These are phyloP conservation scores for Zoanthus solanderi DNA, from an alignment of 92 coral and sea anemone genomes.

Conservation along the genomic window DNA sequence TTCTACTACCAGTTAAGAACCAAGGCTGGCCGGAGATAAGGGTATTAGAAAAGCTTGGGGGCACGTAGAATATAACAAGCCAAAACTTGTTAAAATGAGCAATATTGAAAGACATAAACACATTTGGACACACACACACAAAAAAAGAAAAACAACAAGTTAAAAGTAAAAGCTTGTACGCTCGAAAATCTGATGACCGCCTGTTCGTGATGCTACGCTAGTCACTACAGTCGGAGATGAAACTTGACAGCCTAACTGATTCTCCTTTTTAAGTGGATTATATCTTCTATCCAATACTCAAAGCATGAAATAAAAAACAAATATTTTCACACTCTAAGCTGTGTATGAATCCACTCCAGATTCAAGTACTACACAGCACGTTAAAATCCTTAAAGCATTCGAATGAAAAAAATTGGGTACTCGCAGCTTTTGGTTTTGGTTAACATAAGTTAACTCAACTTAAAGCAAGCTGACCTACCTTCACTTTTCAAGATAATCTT, in stretches of 20 bases:
- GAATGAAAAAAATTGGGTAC: neutral
- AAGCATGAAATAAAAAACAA: neutral
- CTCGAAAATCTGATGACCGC: too few relatives aligned
- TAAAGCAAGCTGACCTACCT: neutral
- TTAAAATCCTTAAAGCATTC: neutral
- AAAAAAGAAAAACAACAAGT: too few relatives aligned
- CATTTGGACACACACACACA: too few relatives aligned
- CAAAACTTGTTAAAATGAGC: too few relatives aligned
- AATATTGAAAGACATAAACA: too few relatives aligned
- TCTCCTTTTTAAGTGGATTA: neutral
- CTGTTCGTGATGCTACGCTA: neutral
- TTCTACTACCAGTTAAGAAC: too few relatives aligned
- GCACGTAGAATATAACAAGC: too few relatives aligned
- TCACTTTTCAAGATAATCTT: neutral
- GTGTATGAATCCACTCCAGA: conserved; percentile 42
- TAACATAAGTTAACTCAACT: too few relatives aligned
- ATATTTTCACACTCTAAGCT: neutral
- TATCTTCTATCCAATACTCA: neutral
- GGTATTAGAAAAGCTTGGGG: too few relatives aligned
- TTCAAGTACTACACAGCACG: conserved; percentile 49
- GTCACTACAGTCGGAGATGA: neutral
- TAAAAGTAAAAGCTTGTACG: too few relatives aligned
- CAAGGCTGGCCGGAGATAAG: too few relatives aligned
- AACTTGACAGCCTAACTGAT: neutral
- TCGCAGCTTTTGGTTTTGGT: too few relatives aligned